Conservation (phyloP, 2,888 invertebrate species). For the Torymus texanus region DNA sequence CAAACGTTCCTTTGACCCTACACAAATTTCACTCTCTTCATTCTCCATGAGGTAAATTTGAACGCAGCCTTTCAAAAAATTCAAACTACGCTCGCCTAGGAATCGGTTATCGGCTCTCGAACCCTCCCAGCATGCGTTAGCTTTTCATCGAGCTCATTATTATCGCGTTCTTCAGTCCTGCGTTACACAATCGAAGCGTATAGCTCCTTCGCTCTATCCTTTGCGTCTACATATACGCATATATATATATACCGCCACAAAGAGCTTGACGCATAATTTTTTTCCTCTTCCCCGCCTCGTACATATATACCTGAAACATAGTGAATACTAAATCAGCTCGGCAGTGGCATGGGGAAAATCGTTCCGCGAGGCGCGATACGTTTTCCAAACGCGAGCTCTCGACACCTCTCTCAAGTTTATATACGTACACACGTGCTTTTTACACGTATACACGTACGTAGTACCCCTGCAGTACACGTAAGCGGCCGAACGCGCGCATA, state of each 20-base stretch:
- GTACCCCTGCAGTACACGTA: background rate
- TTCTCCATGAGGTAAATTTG: conserved; percentile 9
- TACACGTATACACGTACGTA: background rate
- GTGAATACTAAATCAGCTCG: conserved; percentile 36
- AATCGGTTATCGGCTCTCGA: conserved; percentile 21
- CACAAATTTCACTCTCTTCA: background rate
- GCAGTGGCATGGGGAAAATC: background rate
- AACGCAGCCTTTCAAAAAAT: conserved; percentile 21
- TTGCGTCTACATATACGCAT: too few relatives aligned
- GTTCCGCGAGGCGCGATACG: background rate
- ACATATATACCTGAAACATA: background rate
- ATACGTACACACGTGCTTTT: too few relatives aligned
- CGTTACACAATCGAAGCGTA: conserved; percentile 9
- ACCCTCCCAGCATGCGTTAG: background rate
- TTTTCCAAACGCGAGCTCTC: background rate
- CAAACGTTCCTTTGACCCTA: conserved; percentile 8
- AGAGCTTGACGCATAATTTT: conserved; percentile 16
- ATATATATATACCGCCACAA: background rate
- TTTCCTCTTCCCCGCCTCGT: background rate
- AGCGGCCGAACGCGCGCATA: background rate
- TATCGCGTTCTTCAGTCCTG: conserved; percentile 1
- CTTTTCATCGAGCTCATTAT: conserved; percentile 29
- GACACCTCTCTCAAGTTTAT: background rate
- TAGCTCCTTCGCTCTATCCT: background rate
- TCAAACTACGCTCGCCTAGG: conserved; percentile 3